These are phyloP conservation scores for Axis porcinus DNA, from an alignment of 2,113 vertebrate genomes.

Conservation along the genomic window DNA sequence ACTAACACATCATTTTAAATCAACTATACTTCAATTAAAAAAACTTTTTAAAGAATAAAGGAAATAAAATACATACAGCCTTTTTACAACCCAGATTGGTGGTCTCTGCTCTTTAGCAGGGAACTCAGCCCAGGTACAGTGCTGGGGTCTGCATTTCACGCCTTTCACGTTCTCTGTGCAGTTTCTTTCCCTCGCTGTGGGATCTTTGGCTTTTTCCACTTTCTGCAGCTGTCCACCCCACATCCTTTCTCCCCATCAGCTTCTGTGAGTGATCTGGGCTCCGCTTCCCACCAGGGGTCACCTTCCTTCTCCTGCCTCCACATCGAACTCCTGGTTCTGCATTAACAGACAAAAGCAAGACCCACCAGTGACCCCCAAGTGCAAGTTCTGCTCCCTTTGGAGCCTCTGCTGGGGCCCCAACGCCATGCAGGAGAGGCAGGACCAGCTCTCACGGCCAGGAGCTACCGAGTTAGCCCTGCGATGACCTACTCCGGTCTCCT, in stretches of 20 bases:
- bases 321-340: background rate
- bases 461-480: fast-evolving
- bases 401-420: fast-evolving
- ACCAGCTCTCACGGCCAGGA: background rate
- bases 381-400: background rate
- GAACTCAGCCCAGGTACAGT: fast-evolving
- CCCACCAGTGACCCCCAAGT: fast-evolving
- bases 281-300: background rate
- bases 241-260: fast-evolving
- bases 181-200: fast-evolving
- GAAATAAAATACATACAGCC: background rate
- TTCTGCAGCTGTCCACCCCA: fast-evolving
- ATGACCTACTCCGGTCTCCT: fast-evolving
- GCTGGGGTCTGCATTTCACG: fast-evolving
- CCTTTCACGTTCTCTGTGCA: fast-evolving
- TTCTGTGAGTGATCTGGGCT: background rate
- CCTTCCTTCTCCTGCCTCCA: background rate
- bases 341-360: fast-evolving
- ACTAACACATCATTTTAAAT: background rate
- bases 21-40: background rate
- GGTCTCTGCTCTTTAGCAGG: fast-evolving
- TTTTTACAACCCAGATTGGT: fast-evolving
- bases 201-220: background rate
- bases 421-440: fast-evolving
- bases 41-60: background rate